Percentiles rank a stretch among this genome's conserved stretches.
phyloP scores from a whole-genome alignment of 2,113 vertebrate species.

The Catharus fuscescens region DNA sequence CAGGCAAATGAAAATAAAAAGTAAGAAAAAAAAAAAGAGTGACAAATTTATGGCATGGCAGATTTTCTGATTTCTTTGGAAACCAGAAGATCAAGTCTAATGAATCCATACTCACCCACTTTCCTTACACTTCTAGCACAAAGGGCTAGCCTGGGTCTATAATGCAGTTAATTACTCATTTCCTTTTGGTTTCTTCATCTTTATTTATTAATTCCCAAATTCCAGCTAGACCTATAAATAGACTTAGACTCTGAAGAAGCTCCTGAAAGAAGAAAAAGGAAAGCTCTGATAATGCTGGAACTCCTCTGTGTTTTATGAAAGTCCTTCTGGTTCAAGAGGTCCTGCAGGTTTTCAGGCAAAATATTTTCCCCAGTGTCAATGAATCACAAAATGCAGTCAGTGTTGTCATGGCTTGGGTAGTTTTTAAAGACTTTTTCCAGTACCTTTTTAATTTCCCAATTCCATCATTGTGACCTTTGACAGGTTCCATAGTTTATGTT shows the following conservation, averaged over 20 bases:
- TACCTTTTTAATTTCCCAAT: not conserved
- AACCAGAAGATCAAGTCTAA: not conserved
- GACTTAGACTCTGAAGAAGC: not conserved
- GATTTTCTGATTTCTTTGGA: not conserved
- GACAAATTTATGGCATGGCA: not conserved
- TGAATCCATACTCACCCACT: not conserved
- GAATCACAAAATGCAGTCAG: not conserved
- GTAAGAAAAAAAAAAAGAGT: not conserved
- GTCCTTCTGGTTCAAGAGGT: not conserved
- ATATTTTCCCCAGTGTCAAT: not conserved
- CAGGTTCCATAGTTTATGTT: not conserved
- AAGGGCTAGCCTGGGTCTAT: not conserved
- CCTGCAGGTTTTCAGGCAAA: not conserved
- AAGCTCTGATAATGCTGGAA: not conserved
- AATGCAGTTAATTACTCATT: not conserved
- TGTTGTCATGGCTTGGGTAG: not conserved
- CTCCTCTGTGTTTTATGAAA: not conserved
- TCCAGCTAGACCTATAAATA: not conserved
- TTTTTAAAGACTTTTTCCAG: not conserved
- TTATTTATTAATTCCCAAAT: not conserved
- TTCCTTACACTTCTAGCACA: not conserved
- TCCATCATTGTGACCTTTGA: not conserved
- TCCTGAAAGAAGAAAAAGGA: not conserved
- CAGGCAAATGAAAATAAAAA: conserved; percentile 11
- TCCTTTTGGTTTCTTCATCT: not conserved